These are phyloP conservation scores for Leptonema lineaticorne DNA, from an alignment of 1,140 invertebrate genomes.

Conservation along the genomic window DNA sequence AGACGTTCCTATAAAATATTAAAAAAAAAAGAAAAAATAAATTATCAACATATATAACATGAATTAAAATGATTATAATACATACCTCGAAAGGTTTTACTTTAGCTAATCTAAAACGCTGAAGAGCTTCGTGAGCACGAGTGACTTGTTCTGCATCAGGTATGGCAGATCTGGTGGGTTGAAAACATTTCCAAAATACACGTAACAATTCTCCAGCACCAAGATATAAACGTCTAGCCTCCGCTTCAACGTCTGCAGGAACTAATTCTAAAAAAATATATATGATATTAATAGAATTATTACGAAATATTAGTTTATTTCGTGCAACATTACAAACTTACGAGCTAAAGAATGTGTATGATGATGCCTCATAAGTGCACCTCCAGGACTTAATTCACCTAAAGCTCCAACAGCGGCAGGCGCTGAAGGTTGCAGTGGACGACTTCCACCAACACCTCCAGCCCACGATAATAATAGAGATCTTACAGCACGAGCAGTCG, in stretches of 20 bases:
- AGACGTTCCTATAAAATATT: conserved; percentile 66
- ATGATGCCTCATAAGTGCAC: conserved; percentile 86
- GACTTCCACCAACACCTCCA: conserved; percentile 45
- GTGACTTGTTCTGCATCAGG: conserved; percentile 73
- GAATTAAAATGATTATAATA: not conserved
- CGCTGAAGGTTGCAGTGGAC: conserved; percentile 47
- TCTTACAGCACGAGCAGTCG: conserved; percentile 26
- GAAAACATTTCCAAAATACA: conserved; percentile 95
- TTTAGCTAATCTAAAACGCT: conserved; percentile 83
- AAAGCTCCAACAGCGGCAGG: conserved; percentile 77
- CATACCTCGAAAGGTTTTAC: conserved; percentile 79
- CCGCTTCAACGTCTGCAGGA: conserved; percentile 77
- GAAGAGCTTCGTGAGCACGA: conserved; percentile 84
- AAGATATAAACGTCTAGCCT: conserved; percentile 80
- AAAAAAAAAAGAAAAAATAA: conserved; percentile 23
- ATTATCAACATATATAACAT: conserved; percentile 3
- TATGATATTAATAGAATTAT: not conserved
- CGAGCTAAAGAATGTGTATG: conserved; percentile 75
- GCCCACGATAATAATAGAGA: conserved; percentile 43
- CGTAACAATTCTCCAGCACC: conserved; percentile 84
- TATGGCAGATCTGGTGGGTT: conserved; percentile 68
- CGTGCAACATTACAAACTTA: conserved; percentile 54
- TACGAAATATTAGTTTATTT: not conserved
- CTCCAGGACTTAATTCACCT: conserved; percentile 90
- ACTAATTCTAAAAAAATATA: conserved; percentile 67